Evolutionary conservation across 2,797 vertebrate genomes (phyloP).

Genomic region (Periparus ater): DNA sequence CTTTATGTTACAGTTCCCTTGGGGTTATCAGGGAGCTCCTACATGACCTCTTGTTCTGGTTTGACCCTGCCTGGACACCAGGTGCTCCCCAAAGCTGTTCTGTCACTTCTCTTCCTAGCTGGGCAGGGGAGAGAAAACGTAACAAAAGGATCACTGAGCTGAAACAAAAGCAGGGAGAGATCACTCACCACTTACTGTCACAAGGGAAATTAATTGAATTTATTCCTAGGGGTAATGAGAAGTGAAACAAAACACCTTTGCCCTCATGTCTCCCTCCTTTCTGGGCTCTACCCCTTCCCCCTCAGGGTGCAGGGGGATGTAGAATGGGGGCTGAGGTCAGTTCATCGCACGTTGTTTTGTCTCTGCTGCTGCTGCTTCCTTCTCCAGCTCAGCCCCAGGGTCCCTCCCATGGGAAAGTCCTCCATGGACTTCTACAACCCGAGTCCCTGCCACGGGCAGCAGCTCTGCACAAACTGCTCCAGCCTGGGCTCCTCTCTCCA

Average conservation of each 20-base stretch:
- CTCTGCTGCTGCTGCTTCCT: neutral
- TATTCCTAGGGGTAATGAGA: neutral
- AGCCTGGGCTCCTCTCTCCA: neutral
- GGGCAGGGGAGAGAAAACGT: neutral
- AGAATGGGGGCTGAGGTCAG: neutral
- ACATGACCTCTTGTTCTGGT: neutral
- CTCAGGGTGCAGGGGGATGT: rapidly evolving
- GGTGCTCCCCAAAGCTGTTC: neutral
- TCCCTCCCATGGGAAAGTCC: neutral
- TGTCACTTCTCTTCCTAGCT: neutral
- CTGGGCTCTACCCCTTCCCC: neutral
- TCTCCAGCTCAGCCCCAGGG: neutral
- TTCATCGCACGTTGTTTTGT: neutral
- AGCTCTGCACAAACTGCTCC: neutral
- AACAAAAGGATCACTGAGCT: neutral
- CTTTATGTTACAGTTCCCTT: neutral
- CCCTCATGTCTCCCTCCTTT: neutral
- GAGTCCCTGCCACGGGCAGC: neutral
- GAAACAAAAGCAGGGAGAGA: neutral
- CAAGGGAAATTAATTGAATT: neutral
- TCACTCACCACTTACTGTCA: neutral
- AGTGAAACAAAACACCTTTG: neutral
- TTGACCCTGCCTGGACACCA: neutral
- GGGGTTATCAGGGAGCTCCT: neutral
- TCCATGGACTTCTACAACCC: neutral